A percentile compares a stretch with the other conserved stretches of the same genome.
Evolutionary conservation across 2,113 vertebrate genomes (phyloP).

Genomic region (Raphicerus campestris): DNA sequence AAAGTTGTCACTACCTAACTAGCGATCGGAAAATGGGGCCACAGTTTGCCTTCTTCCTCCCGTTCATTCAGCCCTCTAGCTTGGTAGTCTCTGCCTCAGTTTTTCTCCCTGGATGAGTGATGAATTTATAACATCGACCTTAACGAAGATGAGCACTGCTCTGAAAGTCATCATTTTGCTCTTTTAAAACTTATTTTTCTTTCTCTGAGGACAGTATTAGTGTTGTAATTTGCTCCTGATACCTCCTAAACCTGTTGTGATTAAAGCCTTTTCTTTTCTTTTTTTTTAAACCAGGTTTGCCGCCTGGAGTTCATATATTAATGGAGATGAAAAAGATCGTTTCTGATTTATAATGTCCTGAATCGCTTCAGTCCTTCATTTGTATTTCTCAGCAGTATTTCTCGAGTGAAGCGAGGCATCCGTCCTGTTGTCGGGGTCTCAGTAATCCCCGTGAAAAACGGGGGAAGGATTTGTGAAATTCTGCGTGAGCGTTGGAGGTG

Average conservation of each 20-base stretch:
- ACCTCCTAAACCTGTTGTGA: conserved; percentile 41
- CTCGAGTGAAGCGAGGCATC: background rate
- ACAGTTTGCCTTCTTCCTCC: background rate
- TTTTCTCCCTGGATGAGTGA: background rate
- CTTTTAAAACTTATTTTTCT: conserved; percentile 38
- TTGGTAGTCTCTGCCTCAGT: background rate
- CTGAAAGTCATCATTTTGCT: conserved; percentile 31
- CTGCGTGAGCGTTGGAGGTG: background rate
- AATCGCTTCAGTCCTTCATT: background rate
- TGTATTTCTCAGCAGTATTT: conserved; percentile 14
- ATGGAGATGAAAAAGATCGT: conserved; percentile 33
- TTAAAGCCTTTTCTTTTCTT: conserved; percentile 26
- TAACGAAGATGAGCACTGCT: background rate
- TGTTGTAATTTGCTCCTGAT: conserved; percentile 56
- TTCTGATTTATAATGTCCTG: conserved; percentile 22
- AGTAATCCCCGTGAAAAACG: conserved; percentile 18
- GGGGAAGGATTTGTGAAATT: background rate
- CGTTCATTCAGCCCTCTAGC: background rate
- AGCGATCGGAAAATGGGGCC: background rate
- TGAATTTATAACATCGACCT: background rate
- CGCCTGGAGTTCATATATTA: conserved; percentile 18
- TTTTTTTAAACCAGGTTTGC: background rate
- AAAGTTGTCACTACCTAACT: background rate
- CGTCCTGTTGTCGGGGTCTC: background rate
- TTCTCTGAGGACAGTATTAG: conserved; percentile 30